Conservation (phyloP, 2,797 vertebrate genomes). For the Margarornis squamiger region DNA sequence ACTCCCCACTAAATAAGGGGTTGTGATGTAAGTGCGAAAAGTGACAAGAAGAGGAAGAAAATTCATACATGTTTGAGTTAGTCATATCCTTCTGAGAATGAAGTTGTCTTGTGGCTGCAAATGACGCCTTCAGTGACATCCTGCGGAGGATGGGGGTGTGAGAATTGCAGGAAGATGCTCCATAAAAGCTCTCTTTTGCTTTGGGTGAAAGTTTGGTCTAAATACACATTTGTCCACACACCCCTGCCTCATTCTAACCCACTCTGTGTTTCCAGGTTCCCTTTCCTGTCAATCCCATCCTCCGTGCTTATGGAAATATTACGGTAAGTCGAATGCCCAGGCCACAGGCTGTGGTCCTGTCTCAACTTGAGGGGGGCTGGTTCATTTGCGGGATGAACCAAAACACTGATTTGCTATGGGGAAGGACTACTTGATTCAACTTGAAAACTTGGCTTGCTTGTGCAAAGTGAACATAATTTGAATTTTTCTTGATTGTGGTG, state of each 20-base stretch:
- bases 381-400: neutral
- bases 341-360: neutral
- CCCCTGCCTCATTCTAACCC: neutral
- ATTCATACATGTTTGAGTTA: neutral
- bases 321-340: slow-evolving; percentile 80
- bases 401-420: neutral
- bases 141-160: neutral
- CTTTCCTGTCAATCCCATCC: slow-evolving; percentile 86
- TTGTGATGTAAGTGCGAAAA: neutral
- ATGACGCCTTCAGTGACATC: neutral
- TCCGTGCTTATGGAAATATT: slow-evolving; percentile 87
- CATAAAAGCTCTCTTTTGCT: neutral
- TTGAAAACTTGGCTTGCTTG: neutral
- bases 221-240: neutral
- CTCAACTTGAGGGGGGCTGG: neutral
- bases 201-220: neutral
- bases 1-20: neutral
- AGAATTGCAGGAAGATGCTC: neutral
- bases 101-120: neutral
- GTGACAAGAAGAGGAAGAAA: neutral
- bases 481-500: accelerated
- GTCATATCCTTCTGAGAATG: neutral
- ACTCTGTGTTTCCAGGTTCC: slow-evolving; percentile 80
- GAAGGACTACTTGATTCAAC: neutral
- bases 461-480: neutral